Evolutionary conservation across 1,140 invertebrate genomes (phyloP).

Genomic region (Eueides isabella): DNA sequence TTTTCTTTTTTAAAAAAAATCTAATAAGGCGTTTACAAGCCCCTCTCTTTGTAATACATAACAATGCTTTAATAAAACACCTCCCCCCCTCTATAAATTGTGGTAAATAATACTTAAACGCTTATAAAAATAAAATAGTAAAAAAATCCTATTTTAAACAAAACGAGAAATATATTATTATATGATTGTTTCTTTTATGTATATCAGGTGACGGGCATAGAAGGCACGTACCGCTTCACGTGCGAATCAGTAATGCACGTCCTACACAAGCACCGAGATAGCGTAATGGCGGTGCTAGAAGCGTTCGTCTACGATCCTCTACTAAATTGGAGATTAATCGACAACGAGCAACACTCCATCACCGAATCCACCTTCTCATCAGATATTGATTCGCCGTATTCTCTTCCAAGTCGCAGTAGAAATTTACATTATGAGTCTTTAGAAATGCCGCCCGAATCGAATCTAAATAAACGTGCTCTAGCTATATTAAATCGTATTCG

Average conservation of each 20-base stretch:
- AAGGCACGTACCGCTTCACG: constrained; percentile 94
- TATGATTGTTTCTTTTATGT: too few species aligned
- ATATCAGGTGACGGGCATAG: constrained; percentile 86
- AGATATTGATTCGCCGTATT: constrained; percentile 69
- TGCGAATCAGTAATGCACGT: constrained; percentile 99
- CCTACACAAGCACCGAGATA: constrained; percentile 97
- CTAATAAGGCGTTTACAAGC: too few species aligned
- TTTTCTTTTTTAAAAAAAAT: too few species aligned
- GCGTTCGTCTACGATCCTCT: constrained; percentile 99
- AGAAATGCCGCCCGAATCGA: constrained; percentile 80
- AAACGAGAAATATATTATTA: too few species aligned
- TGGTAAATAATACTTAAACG: too few species aligned
- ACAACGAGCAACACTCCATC: constrained; percentile 66
- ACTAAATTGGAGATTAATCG: constrained; percentile 95
- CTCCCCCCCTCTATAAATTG: too few species aligned
- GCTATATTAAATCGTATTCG: constrained; percentile 95
- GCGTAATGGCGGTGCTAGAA: constrained; percentile 99
- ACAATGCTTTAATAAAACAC: too few species aligned
- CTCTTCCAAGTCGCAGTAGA: constrained; percentile 61
- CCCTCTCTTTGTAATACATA: too few species aligned
- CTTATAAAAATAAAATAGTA: too few species aligned
- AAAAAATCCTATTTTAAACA: too few species aligned
- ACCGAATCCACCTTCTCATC: constrained; percentile 72
- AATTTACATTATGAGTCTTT: constrained; percentile 64
- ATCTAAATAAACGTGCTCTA: constrained; percentile 96